Evolutionary conservation across 2,797 vertebrate species (phyloP).

Genomic region (Phrynocephalus guinanensis): DNA sequence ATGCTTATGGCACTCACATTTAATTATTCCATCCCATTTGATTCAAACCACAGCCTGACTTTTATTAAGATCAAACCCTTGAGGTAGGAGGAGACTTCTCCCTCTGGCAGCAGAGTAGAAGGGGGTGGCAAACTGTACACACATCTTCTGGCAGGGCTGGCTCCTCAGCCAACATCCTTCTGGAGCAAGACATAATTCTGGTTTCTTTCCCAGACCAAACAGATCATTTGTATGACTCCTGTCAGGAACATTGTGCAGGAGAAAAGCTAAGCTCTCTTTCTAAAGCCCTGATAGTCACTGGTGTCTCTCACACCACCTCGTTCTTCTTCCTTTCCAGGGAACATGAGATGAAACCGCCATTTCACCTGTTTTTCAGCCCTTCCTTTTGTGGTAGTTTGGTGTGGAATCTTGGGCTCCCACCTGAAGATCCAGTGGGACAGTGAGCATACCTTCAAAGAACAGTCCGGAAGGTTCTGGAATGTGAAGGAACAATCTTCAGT

Average conservation of each 20-base stretch:
- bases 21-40: no score
- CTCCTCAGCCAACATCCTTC: no score
- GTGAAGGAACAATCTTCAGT: conserved; percentile 13
- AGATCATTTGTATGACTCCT: background rate
- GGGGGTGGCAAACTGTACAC: no score
- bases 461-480: conserved; percentile 26
- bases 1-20: no score
- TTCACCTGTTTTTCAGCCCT: background rate
- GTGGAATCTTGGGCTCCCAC: background rate
- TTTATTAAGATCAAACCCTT: no score
- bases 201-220: background rate
- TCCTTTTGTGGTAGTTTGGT: background rate
- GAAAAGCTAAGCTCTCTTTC: background rate
- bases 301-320: no score
- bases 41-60: no score
- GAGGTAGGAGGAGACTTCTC: no score
- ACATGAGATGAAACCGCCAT: background rate
- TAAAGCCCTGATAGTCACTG: background rate
- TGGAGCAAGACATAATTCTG: no score
- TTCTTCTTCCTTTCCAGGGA: background rate
- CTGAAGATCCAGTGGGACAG: background rate
- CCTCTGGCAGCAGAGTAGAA: no score
- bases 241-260: background rate
- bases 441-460: background rate
- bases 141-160: no score